These are phyloP conservation scores for Macrosoma leucophasiata DNA, from an alignment of 2,888 invertebrate genomes.

Conservation along the genomic window DNA sequence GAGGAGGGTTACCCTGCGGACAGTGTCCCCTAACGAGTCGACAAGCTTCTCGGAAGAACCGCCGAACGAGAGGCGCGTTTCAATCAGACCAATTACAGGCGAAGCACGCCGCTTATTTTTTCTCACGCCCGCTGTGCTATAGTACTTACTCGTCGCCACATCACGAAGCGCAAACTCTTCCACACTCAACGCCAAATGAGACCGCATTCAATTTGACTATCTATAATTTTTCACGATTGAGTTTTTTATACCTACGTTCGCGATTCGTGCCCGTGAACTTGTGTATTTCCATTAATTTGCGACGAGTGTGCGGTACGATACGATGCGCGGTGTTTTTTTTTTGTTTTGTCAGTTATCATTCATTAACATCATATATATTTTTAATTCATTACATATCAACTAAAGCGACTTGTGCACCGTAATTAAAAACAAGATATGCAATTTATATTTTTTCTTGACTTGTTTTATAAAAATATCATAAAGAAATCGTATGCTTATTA, in stretches of 20 bases:
- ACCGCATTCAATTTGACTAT: slow-evolving; percentile 36
- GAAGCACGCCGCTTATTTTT: slow-evolving; percentile 54
- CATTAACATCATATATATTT: too few relatives aligned
- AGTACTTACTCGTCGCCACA: slow-evolving; percentile 27
- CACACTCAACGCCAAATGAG: slow-evolving; percentile 32
- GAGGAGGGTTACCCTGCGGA: slow-evolving; percentile 41
- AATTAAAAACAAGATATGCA: too few relatives aligned
- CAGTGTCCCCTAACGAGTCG: slow-evolving; percentile 63
- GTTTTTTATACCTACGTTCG: slow-evolving; percentile 9
- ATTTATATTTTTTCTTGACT: too few relatives aligned
- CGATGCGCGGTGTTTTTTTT: too few relatives aligned
- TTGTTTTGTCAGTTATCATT: too few relatives aligned
- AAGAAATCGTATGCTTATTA: too few relatives aligned
- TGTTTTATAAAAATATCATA: too few relatives aligned
- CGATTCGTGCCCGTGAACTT: too few relatives aligned
- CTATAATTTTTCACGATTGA: slow-evolving; percentile 35
- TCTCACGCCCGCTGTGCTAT: slow-evolving; percentile 44
- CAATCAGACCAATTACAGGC: slow-evolving; percentile 72
- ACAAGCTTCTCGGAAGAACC: slow-evolving; percentile 57
- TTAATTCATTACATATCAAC: too few relatives aligned
- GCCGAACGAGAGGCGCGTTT: slow-evolving; percentile 61
- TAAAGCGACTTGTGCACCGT: too few relatives aligned
- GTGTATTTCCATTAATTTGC: too few relatives aligned
- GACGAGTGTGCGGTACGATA: slow-evolving; percentile 12
- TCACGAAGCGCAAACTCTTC: slow-evolving; percentile 23